Conservation (phyloP, 2,113 vertebrate species). For the Oreochromis tanganicae region DNA sequence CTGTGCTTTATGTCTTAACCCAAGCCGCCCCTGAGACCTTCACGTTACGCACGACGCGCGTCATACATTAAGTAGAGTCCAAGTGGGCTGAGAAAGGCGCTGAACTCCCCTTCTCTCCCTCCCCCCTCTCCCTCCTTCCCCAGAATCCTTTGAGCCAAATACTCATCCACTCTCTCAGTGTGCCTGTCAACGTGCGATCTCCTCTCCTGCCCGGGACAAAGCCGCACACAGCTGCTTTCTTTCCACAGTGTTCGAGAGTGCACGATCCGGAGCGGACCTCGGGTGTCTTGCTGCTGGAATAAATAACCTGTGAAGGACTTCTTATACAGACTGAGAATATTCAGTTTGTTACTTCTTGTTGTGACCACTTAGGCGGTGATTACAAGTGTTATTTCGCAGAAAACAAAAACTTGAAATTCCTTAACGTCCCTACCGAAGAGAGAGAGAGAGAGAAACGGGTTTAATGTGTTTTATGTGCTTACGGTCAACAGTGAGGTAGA, state of each 20-base stretch:
- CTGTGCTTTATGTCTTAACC: not conserved
- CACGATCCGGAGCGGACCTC: not conserved
- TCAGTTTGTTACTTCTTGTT: not conserved
- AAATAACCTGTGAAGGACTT: conserved; percentile 8
- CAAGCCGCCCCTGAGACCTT: not conserved
- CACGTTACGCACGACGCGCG: conserved; percentile 31
- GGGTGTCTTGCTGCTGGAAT: conserved; percentile 1
- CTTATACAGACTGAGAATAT: not conserved
- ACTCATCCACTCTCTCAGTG: conserved; percentile 5
- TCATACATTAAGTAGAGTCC: conserved; percentile 21
- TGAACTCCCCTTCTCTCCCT: not conserved
- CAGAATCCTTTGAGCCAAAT: not conserved
- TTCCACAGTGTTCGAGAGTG: conserved; percentile 8
- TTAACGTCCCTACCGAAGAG: not conserved
- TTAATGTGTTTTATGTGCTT: conserved; percentile 53
- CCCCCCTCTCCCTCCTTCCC: not conserved
- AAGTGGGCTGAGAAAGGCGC: not conserved
- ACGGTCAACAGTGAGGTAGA: conserved; percentile 63
- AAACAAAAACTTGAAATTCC: conserved; percentile 13
- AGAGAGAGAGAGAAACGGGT: not conserved
- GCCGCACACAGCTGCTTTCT: conserved; percentile 39
- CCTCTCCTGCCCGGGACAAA: conserved; percentile 34
- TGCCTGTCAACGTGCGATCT: conserved; percentile 25
- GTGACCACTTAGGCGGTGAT: not conserved
- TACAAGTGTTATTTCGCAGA: not conserved